A percentile compares a stretch with the other conserved stretches of the same genome.
phyloP scores from a whole-genome alignment of 2,888 invertebrate species.

The Chrysotoxum bicinctum region DNA sequence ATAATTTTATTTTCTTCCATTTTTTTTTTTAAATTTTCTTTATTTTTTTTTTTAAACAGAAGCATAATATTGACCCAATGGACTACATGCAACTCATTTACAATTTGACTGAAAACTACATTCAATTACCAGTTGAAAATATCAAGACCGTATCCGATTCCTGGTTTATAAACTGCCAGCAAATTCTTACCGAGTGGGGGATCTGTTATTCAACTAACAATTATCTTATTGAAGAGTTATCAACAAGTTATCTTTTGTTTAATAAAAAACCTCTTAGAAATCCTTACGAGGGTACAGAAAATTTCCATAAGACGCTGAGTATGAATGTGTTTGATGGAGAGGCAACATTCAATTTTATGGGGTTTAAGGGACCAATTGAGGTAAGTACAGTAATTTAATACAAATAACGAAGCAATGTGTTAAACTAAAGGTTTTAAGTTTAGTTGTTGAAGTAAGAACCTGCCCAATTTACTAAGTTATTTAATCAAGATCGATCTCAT shows the following conservation, averaged over 20 bases:
- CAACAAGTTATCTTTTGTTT: conserved; percentile 76
- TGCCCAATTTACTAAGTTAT: neutral
- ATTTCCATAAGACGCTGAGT: conserved; percentile 57
- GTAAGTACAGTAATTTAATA: conserved; percentile 67
- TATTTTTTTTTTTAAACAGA: conserved; percentile 69
- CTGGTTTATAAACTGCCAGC: conserved; percentile 70
- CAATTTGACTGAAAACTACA: conserved; percentile 77
- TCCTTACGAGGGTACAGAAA: conserved; percentile 5
- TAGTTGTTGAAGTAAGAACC: neutral
- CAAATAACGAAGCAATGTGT: neutral
- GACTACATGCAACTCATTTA: conserved; percentile 80
- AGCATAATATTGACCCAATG: conserved; percentile 75
- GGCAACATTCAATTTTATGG: conserved; percentile 76
- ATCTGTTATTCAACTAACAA: conserved; percentile 79
- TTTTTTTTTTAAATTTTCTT: neutral
- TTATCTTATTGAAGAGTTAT: conserved; percentile 75
- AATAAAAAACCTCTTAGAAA: conserved; percentile 73
- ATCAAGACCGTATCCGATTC: neutral
- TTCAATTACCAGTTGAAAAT: neutral
- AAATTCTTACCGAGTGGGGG: conserved; percentile 80
- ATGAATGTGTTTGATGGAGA: conserved; percentile 77
- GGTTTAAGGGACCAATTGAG: conserved; percentile 76
- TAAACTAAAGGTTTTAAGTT: neutral
- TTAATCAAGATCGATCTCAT: too few species aligned
- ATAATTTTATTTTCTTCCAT: neutral